These are phyloP conservation scores for Mesocricetus auratus DNA, from an alignment of 2,113 vertebrate species.

Conservation along the genomic window DNA sequence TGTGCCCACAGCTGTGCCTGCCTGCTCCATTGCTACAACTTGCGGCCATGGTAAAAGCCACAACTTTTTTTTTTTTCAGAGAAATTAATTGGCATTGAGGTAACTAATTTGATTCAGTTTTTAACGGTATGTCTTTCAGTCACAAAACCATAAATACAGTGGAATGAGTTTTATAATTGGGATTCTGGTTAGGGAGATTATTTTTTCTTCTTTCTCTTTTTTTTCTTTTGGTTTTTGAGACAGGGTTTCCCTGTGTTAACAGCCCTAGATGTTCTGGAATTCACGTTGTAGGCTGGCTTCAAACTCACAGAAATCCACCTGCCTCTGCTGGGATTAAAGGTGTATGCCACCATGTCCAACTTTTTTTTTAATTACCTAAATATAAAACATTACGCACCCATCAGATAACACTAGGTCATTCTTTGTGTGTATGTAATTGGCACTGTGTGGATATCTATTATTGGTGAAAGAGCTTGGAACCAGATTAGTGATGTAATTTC, in stretches of 20 bases:
- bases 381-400: conserved; percentile 20
- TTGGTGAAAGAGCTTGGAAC: neutral
- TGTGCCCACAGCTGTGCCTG: neutral
- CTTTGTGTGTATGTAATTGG: conserved; percentile 3
- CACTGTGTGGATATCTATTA: neutral
- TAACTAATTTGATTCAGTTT: conserved; percentile 21
- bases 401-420: conserved; percentile 19
- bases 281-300: no score
- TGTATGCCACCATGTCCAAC: neutral
- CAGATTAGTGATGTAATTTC: conserved; percentile 1
- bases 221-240: neutral
- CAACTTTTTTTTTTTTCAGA: conserved; percentile 40
- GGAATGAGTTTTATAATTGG: conserved; percentile 49
- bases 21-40: neutral
- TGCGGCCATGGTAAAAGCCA: conserved; percentile 40
- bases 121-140: conserved; percentile 36
- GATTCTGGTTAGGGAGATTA: neutral
- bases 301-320: neutral
- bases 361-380: conserved; percentile 28
- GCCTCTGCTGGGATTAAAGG: neutral
- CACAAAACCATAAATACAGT: conserved; percentile 39
- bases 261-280: neutral
- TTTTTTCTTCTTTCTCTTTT: no score
- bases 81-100: neutral
- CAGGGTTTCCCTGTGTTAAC: neutral